phyloP scores from a whole-genome alignment of 2,797 vertebrate species.

The Pipistrellus kuhlii region DNA sequence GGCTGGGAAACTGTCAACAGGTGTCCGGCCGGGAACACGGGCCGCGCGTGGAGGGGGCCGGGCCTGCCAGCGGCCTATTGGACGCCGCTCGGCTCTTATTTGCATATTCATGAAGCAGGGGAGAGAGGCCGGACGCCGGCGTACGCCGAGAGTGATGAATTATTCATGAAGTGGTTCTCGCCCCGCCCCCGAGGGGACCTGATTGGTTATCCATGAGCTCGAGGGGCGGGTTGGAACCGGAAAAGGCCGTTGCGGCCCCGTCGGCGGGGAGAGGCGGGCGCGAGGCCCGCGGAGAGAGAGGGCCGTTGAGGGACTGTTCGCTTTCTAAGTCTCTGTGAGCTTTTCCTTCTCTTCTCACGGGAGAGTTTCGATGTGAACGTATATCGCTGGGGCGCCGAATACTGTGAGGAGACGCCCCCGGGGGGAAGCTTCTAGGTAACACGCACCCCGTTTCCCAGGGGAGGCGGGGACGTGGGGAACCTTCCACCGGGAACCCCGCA shows the following conservation, averaged over 20 bases:
- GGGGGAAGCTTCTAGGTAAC: background rate
- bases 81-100: fast-evolving
- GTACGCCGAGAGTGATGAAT: background rate
- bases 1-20: fast-evolving
- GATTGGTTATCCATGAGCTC: background rate
- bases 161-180: background rate
- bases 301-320: background rate
- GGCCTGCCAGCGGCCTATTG: background rate
- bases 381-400: background rate
- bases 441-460: fast-evolving
- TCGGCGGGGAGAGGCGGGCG: too few species aligned
- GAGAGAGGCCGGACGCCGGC: fast-evolving
- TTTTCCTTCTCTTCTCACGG: background rate
- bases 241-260: background rate
- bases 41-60: background rate
- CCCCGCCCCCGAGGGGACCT: background rate
- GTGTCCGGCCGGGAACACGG: fast-evolving
- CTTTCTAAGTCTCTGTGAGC: background rate
- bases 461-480: fast-evolving
- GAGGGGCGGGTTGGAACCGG: background rate
- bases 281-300: too few species aligned
- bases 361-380: background rate
- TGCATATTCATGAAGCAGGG: slow-evolving; percentile 65
- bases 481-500: background rate
- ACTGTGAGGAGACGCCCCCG: background rate